Evolutionary conservation across 64 coral and sea anemone genomes (phyloP).

Genomic region (Stichodactyla helianthus): DNA sequence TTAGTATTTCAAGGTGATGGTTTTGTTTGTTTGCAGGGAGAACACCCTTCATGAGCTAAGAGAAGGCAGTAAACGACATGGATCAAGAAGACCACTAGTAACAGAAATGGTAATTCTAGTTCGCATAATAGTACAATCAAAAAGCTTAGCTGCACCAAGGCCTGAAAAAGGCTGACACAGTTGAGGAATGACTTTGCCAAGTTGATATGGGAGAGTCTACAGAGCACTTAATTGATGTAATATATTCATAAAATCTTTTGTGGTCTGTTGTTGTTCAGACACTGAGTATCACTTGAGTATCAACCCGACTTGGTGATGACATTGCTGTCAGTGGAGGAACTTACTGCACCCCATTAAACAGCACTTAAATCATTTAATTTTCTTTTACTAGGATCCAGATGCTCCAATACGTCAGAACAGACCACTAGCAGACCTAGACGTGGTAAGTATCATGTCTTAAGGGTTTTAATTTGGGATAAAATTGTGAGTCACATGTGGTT

Average conservation of each 20-base stretch:
- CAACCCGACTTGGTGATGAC: too few relatives aligned
- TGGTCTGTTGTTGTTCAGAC: too few relatives aligned
- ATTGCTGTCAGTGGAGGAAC: too few relatives aligned
- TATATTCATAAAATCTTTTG: too few relatives aligned
- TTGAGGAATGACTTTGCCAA: too few relatives aligned
- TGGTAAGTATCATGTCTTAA: conserved; percentile 26
- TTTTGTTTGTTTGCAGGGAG: conserved; percentile 48
- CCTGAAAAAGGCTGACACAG: too few relatives aligned
- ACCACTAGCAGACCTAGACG: conserved; percentile 81
- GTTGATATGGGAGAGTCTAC: too few relatives aligned
- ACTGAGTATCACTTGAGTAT: too few relatives aligned
- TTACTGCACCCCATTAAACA: too few relatives aligned
- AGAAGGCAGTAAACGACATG: conserved; percentile 52
- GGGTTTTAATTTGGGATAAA: neutral
- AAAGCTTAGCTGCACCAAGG: neutral
- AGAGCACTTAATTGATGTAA: too few relatives aligned
- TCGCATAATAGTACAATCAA: neutral
- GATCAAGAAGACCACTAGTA: conserved; percentile 67
- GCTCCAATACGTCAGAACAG: conserved; percentile 90
- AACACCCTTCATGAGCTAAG: conserved; percentile 84
- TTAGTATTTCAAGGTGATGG: too few relatives aligned
- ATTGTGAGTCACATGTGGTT: neutral
- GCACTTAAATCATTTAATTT: neutral
- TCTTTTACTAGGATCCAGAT: conserved; percentile 77
- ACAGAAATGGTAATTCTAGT: conserved; percentile 84